Evolutionary conservation across 2,888 invertebrate genomes (phyloP), one percentile per base, ranked within the genome.

Genomic region (Sarcophaga carnaria): DNA sequence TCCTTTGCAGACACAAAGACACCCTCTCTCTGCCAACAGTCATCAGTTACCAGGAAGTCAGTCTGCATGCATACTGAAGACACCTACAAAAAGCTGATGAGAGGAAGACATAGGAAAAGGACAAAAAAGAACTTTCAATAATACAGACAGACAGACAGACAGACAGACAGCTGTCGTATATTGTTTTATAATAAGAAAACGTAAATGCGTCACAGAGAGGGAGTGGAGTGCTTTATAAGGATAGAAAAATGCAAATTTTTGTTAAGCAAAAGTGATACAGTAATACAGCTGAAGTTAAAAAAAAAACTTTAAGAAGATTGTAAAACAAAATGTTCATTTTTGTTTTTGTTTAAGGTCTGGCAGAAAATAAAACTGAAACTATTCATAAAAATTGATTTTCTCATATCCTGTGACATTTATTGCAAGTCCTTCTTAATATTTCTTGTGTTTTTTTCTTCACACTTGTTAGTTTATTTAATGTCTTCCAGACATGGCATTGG

Each of bases 381-480:
- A 67, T 8, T 62, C 54, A 54, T 64, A 70, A 10, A 63, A 78
- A 78, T 83, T 78, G 83, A 83, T 83, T 72, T 82, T 72, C 72
- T 83, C 77, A 77, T 49, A 72, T 83, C 77, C 66, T 72, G 47
- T 37, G 37, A 37, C 17, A 14, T 27, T 66, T 66, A 37, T 27
- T 66, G 12, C 27, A 27, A 64, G 66, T 37, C 66, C 27, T 27
- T 66, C 17, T 66, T 37, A 66, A 10, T 37, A 17, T 14, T 66
- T 37, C 66, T 92, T 88, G 80, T 88, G 45, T 78, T 71, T 54
- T 59, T 75, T 66, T 54, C 54, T 54, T 54, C 54, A 54, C 54
- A 54, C 54, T 54, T 14, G 12, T 54, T 14, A 11, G 14, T 37
- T 37, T 4, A 49, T 17, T 12, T 6, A 6, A 27, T 63, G 54